phyloP scores from a whole-genome alignment of 2,888 invertebrate species.

The Plebejus melissa region DNA sequence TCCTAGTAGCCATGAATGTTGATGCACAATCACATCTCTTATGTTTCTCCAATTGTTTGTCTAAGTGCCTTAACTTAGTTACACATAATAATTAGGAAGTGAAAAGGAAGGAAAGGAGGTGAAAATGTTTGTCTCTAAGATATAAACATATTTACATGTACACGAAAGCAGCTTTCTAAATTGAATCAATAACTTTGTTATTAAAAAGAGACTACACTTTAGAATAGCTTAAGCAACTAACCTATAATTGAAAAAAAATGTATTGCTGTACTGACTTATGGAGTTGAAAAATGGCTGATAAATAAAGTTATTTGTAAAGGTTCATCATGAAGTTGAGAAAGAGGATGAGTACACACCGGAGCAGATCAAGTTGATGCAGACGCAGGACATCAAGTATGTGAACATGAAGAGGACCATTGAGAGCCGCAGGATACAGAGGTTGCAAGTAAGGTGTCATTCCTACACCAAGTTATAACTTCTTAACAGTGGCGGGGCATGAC shows the following conservation, averaged over 20 bases:
- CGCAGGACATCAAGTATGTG: constrained; percentile 95
- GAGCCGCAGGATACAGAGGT: constrained; percentile 80
- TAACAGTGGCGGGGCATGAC: no score
- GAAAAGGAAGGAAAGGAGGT: neutral
- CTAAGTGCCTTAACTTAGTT: neutral
- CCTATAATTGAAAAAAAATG: no score
- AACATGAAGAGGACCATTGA: constrained; percentile 92
- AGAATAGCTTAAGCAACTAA: no score
- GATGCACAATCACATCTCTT: neutral
- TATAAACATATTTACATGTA: no score
- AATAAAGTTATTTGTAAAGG: constrained; percentile 44
- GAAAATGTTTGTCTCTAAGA: neutral
- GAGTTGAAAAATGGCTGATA: neutral
- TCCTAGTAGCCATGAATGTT: neutral
- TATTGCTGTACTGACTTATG: neutral
- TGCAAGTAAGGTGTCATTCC: constrained; percentile 50
- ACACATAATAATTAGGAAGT: neutral
- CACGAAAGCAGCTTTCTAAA: no score
- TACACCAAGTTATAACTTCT: neutral
- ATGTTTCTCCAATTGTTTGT: neutral
- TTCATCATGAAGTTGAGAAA: constrained; percentile 83
- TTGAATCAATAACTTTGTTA: no score
- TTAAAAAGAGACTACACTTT: no score
- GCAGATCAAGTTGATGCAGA: constrained; percentile 92
- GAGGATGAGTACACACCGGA: constrained; percentile 88